A percentile compares a stretch with the other conserved stretches of the same genome.
Evolutionary conservation across 2,888 invertebrate species (phyloP).

Genomic region (Polymixis lichenea): DNA sequence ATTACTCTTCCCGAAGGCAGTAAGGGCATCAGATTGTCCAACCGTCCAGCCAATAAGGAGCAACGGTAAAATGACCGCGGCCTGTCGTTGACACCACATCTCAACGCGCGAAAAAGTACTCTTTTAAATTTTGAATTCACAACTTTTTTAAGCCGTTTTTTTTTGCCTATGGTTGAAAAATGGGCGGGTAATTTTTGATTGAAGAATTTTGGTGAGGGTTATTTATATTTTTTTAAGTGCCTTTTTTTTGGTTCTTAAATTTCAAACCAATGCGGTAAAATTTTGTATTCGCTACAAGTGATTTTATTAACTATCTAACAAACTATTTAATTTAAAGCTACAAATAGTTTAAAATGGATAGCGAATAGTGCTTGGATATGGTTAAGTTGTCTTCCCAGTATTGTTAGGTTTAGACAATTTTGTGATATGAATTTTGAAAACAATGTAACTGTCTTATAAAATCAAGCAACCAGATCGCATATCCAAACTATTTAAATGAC

Average conservation of each 20-base stretch:
- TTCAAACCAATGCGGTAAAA: neutral
- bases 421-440: neutral
- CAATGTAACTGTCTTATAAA: neutral
- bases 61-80: slow-evolving; percentile 82
- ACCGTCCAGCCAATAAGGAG: slow-evolving; percentile 84
- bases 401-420: slow-evolving; percentile 12
- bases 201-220: neutral
- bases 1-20: slow-evolving; percentile 93
- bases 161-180: slow-evolving; percentile 26
- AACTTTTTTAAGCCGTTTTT: neutral
- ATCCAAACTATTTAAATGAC: slow-evolving; percentile 16
- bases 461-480: slow-evolving; percentile 30
- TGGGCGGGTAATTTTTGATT: neutral
- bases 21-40: slow-evolving; percentile 91
- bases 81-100: slow-evolving; percentile 86
- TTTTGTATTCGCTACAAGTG: slow-evolving; percentile 4
- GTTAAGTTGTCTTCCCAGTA: slow-evolving; percentile 4
- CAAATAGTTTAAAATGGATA: too few species aligned
- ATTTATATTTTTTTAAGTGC: neutral
- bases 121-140: slow-evolving; percentile 63
- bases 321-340: neutral
- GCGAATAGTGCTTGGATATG: slow-evolving; percentile 23
- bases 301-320: slow-evolving; percentile 19
- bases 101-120: slow-evolving; percentile 82
- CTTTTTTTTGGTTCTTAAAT: neutral